phyloP scores from a whole-genome alignment of 2,888 invertebrate genomes.

The Helleia helle region DNA sequence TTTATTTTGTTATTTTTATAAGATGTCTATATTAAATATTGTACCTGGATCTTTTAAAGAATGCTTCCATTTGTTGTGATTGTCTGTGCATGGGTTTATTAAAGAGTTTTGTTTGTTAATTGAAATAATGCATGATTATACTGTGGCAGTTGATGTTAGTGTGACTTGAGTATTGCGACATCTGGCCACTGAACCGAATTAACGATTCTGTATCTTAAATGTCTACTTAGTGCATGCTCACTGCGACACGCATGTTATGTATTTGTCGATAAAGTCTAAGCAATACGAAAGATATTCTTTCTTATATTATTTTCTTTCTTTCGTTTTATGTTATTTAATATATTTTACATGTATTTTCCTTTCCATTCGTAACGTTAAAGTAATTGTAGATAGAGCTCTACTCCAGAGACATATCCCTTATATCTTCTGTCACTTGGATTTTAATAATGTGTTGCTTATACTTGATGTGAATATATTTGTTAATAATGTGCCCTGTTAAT shows the following conservation, averaged over 20 bases:
- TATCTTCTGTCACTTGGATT: too few species aligned
- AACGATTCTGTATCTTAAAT: neutral
- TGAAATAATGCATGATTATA: slow-evolving; percentile 5
- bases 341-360: too few species aligned
- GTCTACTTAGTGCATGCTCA: neutral
- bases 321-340: too few species aligned
- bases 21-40: neutral
- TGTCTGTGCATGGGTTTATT: slow-evolving; percentile 16
- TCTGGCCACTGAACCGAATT: neutral
- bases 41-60: neutral
- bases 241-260: too few species aligned
- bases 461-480: neutral
- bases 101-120: slow-evolving; percentile 15
- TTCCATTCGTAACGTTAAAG: too few species aligned
- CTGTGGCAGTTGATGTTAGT: neutral
- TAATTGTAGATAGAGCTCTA: too few species aligned
- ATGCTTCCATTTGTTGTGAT: slow-evolving; percentile 17
- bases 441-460: too few species aligned
- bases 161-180: neutral
- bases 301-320: too few species aligned
- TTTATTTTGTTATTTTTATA: neutral
- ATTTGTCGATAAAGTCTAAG: too few species aligned
- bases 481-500: slow-evolving; percentile 3
- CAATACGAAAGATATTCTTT: too few species aligned
- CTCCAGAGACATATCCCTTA: too few species aligned